Conservation (phyloP, 2,797 vertebrate genomes). For the Tragopan temminckii region DNA sequence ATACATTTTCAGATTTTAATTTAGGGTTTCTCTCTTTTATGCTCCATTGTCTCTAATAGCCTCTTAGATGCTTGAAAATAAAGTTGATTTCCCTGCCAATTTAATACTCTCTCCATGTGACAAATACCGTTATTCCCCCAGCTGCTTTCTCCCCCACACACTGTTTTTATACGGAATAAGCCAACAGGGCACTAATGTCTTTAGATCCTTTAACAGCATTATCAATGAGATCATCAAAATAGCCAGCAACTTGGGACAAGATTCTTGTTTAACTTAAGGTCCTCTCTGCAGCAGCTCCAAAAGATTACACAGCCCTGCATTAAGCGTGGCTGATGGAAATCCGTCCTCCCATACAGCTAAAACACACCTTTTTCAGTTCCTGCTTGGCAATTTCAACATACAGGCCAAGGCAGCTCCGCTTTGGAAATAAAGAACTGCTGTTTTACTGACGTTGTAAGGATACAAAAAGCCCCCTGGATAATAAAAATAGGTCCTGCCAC, state of each 20-base stretch:
- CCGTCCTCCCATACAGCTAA: not conserved
- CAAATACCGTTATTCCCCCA: conserved; percentile 60
- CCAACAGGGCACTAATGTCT: conserved; percentile 55
- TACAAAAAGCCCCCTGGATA: not conserved
- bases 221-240: conserved; percentile 32
- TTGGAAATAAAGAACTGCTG: not conserved
- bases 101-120: conserved; percentile 70
- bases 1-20: conserved; percentile 71
- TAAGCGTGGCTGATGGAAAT: not conserved
- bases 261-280: conserved; percentile 2
- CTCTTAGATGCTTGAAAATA: conserved; percentile 70
- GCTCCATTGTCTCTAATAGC: conserved; percentile 70
- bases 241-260: not conserved
- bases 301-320: not conserved
- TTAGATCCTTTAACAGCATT: conserved; percentile 38
- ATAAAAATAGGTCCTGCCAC: conserved; percentile 26
- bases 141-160: conserved; percentile 57
- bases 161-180: conserved; percentile 53
- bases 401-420: not conserved
- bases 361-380: not conserved
- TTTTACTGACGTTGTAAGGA: not conserved
- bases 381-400: not conserved
- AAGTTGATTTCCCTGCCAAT: conserved; percentile 74
- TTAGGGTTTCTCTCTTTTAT: conserved; percentile 74
- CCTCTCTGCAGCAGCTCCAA: not conserved